These are phyloP conservation scores for Therioaphis trifolii DNA, from an alignment of 2,888 invertebrate species.

Conservation along the genomic window DNA sequence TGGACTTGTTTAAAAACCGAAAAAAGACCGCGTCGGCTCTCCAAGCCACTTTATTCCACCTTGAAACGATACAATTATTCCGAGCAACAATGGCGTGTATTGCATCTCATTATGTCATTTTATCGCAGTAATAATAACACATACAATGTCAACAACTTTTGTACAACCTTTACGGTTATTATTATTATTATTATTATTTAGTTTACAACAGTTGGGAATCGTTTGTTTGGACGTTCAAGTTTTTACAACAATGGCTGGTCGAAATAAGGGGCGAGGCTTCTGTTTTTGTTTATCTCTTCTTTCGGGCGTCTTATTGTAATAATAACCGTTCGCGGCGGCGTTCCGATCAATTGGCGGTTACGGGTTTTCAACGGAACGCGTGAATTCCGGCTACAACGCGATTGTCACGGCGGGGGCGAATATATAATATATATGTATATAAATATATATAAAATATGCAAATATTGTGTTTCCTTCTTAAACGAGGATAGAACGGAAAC, in stretches of 20 bases:
- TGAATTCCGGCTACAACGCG: too few relatives aligned
- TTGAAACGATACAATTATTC: conserved; percentile 2
- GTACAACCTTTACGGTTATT: too few relatives aligned
- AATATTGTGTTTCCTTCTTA: too few relatives aligned
- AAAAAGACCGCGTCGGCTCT: too few relatives aligned
- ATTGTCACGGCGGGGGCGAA: too few relatives aligned
- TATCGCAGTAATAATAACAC: conserved; percentile 11
- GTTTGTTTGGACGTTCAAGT: conserved; percentile 21
- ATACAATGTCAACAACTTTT: conserved; percentile 42
- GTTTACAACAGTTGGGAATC: conserved; percentile 11
- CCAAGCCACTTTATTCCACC: neutral
- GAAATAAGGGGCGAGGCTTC: neutral
- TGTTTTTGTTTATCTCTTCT: conserved; percentile 22
- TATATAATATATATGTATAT: too few relatives aligned
- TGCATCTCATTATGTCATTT: conserved; percentile 20
- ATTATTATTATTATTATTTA: conserved; percentile 27
- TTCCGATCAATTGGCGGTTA: neutral
- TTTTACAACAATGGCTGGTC: conserved; percentile 26
- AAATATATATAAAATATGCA: too few relatives aligned
- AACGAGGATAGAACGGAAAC: too few relatives aligned
- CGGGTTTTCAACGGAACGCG: too few relatives aligned
- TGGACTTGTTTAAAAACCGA: too few relatives aligned
- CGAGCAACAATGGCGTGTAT: neutral
- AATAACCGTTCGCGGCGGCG: neutral
- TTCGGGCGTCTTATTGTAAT: conserved; percentile 4